Percentiles rank a stretch among this genome's conserved stretches.
These are phyloP conservation scores for Syngnathus typhle DNA, from an alignment of 2,113 vertebrate genomes.

Conservation along the genomic window DNA sequence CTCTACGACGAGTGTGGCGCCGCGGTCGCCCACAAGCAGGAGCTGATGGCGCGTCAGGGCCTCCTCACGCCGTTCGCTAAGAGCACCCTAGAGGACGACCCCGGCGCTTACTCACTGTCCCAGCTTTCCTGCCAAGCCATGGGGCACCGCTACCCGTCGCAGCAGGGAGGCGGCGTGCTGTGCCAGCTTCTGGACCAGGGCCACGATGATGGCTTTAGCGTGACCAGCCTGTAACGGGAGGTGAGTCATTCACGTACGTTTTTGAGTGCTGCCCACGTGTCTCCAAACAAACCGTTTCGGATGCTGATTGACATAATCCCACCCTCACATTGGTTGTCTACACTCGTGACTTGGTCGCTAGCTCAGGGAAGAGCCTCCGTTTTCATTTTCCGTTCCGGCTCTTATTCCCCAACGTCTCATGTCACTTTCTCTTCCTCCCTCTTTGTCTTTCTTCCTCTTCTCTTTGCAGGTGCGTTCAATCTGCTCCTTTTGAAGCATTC, in stretches of 20 bases:
- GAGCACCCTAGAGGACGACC: conserved; percentile 83
- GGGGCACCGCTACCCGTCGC: conserved; percentile 80
- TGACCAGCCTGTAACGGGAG: conserved; percentile 97
- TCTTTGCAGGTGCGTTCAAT: conserved; percentile 67
- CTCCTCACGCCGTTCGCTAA: conserved; percentile 64
- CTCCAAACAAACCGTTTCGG: not conserved
- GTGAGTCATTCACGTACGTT: conserved; percentile 35
- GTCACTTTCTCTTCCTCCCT: not conserved
- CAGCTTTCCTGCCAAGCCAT: conserved; percentile 78
- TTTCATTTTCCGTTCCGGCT: not conserved
- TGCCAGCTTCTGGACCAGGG: conserved; percentile 93
- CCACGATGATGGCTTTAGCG: conserved; percentile 94
- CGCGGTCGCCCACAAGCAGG: conserved; percentile 78
- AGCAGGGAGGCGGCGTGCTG: conserved; percentile 85
- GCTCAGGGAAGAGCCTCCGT: not conserved
- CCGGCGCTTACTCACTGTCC: conserved; percentile 81
- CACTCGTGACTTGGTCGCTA: not conserved
- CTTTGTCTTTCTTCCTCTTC: conserved; percentile 30
- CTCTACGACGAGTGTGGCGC: conserved; percentile 82
- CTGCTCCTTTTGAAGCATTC: conserved; percentile 73
- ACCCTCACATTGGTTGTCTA: not conserved
- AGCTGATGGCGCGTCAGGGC: conserved; percentile 75
- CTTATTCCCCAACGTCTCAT: not conserved
- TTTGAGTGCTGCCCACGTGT: not conserved
- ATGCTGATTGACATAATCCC: not conserved